Evolutionary conservation across 1,140 invertebrate genomes (phyloP).

Genomic region (Aricia agestis): DNA sequence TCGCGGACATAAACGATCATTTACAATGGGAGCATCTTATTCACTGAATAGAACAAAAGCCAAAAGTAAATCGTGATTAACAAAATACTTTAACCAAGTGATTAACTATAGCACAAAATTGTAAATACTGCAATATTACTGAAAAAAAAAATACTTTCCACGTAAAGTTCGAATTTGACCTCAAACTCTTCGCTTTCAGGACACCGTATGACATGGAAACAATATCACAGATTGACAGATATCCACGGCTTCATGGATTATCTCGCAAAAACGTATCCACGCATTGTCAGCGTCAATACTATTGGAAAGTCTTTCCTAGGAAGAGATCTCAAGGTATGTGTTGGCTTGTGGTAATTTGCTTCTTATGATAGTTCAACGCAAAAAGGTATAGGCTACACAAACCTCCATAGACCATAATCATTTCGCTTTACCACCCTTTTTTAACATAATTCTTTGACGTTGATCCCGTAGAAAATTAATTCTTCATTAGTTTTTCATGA

Average conservation of each 20-base stretch:
- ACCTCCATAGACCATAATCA: too few relatives aligned
- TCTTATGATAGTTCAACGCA: not conserved
- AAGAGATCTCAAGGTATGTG: constrained; percentile 79
- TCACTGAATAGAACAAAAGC: not conserved
- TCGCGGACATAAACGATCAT: too few relatives aligned
- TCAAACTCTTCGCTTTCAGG: constrained; percentile 68
- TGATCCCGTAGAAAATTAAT: too few relatives aligned
- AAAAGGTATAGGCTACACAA: too few relatives aligned
- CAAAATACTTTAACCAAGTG: not conserved
- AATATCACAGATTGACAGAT: constrained; percentile 85
- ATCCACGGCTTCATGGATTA: constrained; percentile 86
- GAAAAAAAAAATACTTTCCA: too few relatives aligned
- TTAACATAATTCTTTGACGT: too few relatives aligned
- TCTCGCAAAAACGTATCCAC: constrained; percentile 83
- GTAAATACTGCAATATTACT: not conserved
- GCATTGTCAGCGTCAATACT: constrained; percentile 80
- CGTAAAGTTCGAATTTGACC: not conserved
- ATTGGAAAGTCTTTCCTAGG: constrained; percentile 88
- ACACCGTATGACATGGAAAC: constrained; percentile 88
- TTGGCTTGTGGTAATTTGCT: not conserved
- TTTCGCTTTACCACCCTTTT: too few relatives aligned
- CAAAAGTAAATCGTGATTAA: not conserved
- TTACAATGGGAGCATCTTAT: too few relatives aligned
- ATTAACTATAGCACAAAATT: not conserved
- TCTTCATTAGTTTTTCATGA: too few relatives aligned